Evolutionary conservation across 64 coral and sea anemone species (phyloP).

Genomic region (Astreopora myriophthalma): DNA sequence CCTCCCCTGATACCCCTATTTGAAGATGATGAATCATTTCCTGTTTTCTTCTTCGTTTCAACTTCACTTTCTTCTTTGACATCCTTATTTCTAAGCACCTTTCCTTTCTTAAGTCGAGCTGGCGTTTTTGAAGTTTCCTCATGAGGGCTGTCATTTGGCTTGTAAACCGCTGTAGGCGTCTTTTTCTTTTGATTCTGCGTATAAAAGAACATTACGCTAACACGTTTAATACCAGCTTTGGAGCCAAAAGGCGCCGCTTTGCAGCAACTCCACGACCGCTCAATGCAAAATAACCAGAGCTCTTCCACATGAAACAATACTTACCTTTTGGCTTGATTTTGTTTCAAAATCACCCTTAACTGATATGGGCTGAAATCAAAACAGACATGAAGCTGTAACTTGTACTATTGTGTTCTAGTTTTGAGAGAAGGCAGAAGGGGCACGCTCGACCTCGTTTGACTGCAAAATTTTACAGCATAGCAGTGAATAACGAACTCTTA

Average conservation of each 20-base stretch:
- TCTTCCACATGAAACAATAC: background rate
- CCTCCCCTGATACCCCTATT: background rate
- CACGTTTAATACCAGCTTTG: too few relatives aligned
- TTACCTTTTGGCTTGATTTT: constrained; percentile 16
- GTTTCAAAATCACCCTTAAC: background rate
- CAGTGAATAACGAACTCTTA: constrained; percentile 14
- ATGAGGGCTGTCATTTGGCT: background rate
- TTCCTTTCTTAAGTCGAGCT: background rate
- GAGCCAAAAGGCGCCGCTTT: too few relatives aligned
- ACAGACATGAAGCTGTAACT: background rate
- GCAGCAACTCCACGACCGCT: too few relatives aligned
- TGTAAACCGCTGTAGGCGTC: background rate
- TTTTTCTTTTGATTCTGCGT: constrained; percentile 20
- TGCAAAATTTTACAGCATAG: too few relatives aligned
- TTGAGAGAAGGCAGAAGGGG: background rate
- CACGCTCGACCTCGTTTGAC: background rate
- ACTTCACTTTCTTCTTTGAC: background rate
- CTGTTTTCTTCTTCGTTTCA: background rate
- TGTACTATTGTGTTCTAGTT: too few relatives aligned
- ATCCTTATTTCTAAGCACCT: background rate
- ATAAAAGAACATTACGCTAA: too few relatives aligned
- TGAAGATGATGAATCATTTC: background rate
- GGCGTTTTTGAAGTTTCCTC: background rate
- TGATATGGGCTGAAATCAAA: constrained; percentile 25
- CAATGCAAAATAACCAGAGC: too few relatives aligned